phyloP scores from a whole-genome alignment of 2,888 invertebrate genomes.

The Aproaerema taeniolella region DNA sequence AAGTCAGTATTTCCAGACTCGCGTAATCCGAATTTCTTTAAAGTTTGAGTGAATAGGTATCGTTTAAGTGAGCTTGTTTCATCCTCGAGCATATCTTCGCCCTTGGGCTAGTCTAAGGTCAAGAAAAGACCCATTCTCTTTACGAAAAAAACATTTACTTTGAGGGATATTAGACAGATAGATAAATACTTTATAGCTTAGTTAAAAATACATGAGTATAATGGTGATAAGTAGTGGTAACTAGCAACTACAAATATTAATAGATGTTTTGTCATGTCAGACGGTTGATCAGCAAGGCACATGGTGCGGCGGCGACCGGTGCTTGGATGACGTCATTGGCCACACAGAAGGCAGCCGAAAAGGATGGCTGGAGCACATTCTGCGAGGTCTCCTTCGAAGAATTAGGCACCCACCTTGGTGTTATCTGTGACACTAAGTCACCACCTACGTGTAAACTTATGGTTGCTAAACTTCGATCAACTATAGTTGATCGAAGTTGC shows the following conservation, averaged over 20 bases:
- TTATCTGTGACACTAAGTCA: neutral
- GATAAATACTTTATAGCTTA: too few relatives aligned
- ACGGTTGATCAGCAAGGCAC: neutral
- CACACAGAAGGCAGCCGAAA: conserved; percentile 10
- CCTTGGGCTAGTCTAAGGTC: neutral
- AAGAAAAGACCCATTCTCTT: too few relatives aligned
- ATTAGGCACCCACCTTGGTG: neutral
- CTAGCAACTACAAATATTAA: neutral
- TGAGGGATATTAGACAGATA: too few relatives aligned
- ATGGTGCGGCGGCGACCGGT: neutral
- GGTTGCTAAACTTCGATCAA: neutral
- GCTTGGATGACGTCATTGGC: conserved; percentile 12
- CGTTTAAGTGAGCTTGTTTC: too few relatives aligned
- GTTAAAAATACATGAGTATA: too few relatives aligned
- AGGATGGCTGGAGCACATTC: conserved; percentile 8
- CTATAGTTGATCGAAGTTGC: too few relatives aligned
- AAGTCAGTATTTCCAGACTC: too few relatives aligned
- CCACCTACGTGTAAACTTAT: neutral
- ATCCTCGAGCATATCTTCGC: neutral
- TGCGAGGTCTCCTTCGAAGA: neutral
- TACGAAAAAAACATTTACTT: too few relatives aligned
- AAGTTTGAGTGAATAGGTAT: too few relatives aligned
- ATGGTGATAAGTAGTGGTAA: too few relatives aligned
- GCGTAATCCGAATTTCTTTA: too few relatives aligned
- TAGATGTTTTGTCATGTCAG: neutral